Base-by-base conservation (phyloP, 2,113 vertebrate species). In the Lagopus leucura region DNA sequence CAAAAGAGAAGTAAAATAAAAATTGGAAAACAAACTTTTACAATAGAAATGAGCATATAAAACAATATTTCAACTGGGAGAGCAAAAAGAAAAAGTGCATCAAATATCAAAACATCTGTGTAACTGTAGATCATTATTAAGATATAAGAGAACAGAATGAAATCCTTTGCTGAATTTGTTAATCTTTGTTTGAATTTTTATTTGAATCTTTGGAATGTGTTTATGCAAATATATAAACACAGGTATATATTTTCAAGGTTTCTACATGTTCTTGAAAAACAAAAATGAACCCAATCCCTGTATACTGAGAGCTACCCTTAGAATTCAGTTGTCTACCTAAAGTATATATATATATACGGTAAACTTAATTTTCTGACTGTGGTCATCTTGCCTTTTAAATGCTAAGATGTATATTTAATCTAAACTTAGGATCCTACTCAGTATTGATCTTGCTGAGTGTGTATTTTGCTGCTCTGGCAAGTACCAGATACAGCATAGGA, bases 211-310 rank as follows among this genome's bases (percentile, higher is more conserved):
- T 74, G 30, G 18, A 78, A 69, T 86, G 8, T 17, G 19, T 27
- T 1, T 0, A 0, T 55, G 3, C 66, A 2, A 63, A 6, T 45
- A 6, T 74, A 27, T 61, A 30, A 36, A 48, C 5, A 14, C 45
- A n/a, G 43, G 10, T 7, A 4, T 63, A 0, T 70, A 30, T 57
- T 24, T 50, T 82, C 52, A 47, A 27, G 30, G 57, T 54, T 36
- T 45, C 14, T 28, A 3, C 16, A 27, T 43, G 18, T 7, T 71
- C 13, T 25, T 38, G 67, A 67, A 66, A n/a, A 40, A 22, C 6
- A 3, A 55, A n/a, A 34, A 34, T 69, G 43, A 69, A 70, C 25
- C 67, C 27, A 70, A 70, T 52, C 27, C n/a, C 67, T 36, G 25
- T 36, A 36, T 28, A 71, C 19, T 70, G n/a, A 69, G 58, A 36